phyloP scores from a whole-genome alignment of 2,113 vertebrate species.

The Loxodonta africana region DNA sequence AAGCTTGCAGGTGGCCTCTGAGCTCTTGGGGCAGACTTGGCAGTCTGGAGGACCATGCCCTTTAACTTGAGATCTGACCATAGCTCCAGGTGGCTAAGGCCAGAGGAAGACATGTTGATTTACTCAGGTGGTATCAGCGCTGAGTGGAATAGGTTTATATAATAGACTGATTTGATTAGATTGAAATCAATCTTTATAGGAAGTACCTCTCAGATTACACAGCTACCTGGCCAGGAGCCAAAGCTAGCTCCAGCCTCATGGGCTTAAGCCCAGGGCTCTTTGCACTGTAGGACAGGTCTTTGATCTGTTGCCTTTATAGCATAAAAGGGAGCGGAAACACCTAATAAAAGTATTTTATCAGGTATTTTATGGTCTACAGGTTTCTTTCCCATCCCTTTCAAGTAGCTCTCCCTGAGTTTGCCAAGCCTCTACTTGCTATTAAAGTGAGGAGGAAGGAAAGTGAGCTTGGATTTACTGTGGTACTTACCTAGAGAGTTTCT shows the following conservation, averaged over 20 bases:
- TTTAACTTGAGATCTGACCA: no score
- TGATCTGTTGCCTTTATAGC: neutral
- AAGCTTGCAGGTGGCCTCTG: no score
- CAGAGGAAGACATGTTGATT: no score
- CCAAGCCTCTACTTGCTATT: neutral
- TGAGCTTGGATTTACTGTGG: slow-evolving; percentile 61
- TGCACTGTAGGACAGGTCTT: accelerated
- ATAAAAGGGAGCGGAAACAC: neutral
- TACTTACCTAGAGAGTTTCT: slow-evolving; percentile 79
- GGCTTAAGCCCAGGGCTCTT: neutral
- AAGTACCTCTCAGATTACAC: slow-evolving; percentile 27
- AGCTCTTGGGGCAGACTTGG: no score
- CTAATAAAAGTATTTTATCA: neutral
- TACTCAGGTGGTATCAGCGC: no score
- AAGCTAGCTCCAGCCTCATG: neutral
- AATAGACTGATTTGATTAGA: no score
- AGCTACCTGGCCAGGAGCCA: neutral
- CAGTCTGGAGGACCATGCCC: no score
- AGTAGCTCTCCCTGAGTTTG: neutral
- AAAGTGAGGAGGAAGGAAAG: slow-evolving; percentile 9
- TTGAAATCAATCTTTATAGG: no score
- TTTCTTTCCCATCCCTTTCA: neutral
- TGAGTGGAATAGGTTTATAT: no score
- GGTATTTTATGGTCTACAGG: neutral
- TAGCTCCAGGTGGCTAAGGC: no score